phyloP scores from a whole-genome alignment of 2,888 invertebrate species.

The Arrhopalites spinosus region DNA sequence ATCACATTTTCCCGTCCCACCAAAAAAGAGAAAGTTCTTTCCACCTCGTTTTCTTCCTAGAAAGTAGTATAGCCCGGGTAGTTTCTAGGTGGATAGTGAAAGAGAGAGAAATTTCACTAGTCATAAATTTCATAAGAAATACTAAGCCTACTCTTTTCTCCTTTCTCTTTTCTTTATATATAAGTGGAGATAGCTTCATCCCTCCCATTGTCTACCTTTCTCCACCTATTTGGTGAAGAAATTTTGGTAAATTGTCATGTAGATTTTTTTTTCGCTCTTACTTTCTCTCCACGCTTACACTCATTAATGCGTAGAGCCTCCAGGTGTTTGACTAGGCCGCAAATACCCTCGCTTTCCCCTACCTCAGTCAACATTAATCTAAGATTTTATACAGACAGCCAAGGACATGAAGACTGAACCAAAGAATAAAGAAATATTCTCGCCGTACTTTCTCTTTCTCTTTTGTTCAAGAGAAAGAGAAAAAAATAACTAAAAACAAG shows the following conservation, averaged over 20 bases:
- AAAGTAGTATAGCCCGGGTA: background rate
- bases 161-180: background rate
- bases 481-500: too few relatives aligned
- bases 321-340: conserved; percentile 9
- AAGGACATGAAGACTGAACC: background rate
- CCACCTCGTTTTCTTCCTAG: background rate
- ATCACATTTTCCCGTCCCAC: too few relatives aligned
- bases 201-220: background rate
- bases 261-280: background rate
- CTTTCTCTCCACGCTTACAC: too few relatives aligned
- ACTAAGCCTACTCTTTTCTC: background rate
- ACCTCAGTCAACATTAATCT: conserved; percentile 22
- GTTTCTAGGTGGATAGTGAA: background rate
- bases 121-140: conserved; percentile 17
- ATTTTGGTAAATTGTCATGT: background rate
- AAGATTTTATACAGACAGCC: background rate
- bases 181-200: background rate
- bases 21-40: too few relatives aligned
- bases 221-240: background rate
- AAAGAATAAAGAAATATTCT: background rate
- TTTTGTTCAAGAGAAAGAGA: background rate
- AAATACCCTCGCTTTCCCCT: background rate
- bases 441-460: background rate
- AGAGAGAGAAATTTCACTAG: background rate
- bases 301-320: conserved; percentile 24